These are phyloP conservation scores for Drosophila takahashii DNA, from an alignment of 1,140 invertebrate species.

Conservation along the genomic window DNA sequence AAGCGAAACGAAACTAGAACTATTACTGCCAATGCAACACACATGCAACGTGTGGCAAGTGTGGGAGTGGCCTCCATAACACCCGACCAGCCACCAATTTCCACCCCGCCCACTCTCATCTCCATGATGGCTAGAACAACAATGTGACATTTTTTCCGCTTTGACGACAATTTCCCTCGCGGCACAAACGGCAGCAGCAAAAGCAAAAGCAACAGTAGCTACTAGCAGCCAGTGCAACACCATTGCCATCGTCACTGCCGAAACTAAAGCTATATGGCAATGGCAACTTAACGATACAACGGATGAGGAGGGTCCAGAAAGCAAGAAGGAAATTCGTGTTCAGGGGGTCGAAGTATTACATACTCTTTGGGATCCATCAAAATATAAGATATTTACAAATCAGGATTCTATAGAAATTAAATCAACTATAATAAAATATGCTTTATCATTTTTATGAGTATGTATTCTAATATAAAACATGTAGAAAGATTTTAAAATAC, in stretches of 20 bases:
- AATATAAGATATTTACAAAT: too few relatives aligned
- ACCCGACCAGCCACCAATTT: conserved; percentile 5
- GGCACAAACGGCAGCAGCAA: conserved; percentile 63
- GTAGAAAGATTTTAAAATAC: too few relatives aligned
- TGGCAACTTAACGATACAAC: conserved; percentile 57
- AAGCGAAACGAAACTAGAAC: conserved; percentile 52
- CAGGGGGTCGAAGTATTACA: background rate
- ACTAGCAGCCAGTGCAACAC: conserved; percentile 25
- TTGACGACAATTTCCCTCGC: conserved; percentile 82
- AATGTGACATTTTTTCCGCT: conserved; percentile 79
- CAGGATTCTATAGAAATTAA: too few relatives aligned
- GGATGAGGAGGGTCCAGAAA: conserved; percentile 35
- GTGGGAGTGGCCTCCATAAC: conserved; percentile 11
- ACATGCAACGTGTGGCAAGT: conserved; percentile 21
- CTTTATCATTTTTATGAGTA: too few relatives aligned
- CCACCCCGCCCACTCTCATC: conserved; percentile 17
- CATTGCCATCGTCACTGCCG: conserved; percentile 43
- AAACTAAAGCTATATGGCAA: conserved; percentile 20
- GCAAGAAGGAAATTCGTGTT: background rate
- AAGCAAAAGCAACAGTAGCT: conserved; percentile 29
- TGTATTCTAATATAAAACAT: too few relatives aligned
- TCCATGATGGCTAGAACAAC: conserved; percentile 70
- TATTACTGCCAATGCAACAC: conserved; percentile 36
- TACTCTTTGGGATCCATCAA: background rate
- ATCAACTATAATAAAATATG: too few relatives aligned